A percentile compares a stretch with the other conserved stretches of the same genome.
Evolutionary conservation across 2,113 vertebrate species (phyloP).

Genomic region (Tragelaphus buxtoni): DNA sequence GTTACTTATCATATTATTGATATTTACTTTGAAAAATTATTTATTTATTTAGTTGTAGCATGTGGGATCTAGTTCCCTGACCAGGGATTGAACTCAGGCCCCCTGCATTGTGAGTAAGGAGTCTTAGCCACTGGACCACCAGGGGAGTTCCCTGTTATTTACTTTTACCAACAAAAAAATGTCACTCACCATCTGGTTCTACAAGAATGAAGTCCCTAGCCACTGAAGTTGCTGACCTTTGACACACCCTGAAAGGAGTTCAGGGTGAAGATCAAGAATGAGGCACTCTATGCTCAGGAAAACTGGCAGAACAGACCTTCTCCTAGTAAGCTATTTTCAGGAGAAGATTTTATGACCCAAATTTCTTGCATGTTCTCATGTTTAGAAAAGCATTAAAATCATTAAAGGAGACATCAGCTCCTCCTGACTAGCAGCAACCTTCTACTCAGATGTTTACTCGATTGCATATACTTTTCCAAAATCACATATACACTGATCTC

Average conservation of each 20-base stretch:
- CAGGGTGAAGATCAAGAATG: not conserved
- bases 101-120: not conserved
- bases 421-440: not conserved
- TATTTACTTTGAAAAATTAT: not conserved
- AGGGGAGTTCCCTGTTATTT: not conserved
- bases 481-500: not conserved
- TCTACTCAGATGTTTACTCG: not conserved
- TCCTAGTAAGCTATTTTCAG: not conserved
- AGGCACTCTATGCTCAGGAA: not conserved
- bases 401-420: not conserved
- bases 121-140: not conserved
- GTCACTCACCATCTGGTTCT: not conserved
- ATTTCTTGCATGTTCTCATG: not conserved
- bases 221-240: not conserved
- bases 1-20: not conserved
- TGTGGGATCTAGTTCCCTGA: not conserved
- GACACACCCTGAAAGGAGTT: not conserved
- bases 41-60: not conserved
- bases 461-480: not conserved
- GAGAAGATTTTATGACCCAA: not conserved
- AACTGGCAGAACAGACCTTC: not conserved
- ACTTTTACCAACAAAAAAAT: not conserved
- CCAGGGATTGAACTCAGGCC: not conserved
- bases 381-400: not conserved
- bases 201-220: not conserved